Base-by-base conservation (phyloP, 2,888 invertebrate species). In the Elmis aenea region DNA sequence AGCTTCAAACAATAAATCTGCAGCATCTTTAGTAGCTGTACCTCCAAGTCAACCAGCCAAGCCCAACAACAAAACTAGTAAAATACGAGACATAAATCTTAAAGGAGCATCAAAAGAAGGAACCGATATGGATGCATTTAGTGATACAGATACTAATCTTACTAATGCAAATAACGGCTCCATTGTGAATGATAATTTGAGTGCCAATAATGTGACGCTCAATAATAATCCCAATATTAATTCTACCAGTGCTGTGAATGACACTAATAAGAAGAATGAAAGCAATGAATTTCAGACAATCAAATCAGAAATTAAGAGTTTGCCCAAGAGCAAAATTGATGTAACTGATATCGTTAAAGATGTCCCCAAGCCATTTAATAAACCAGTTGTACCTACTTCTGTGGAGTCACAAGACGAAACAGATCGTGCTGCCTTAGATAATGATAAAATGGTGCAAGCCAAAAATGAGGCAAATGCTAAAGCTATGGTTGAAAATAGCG, bases 41-140 rank as follows among this genome's bases (percentile, higher is more conserved):
- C 66, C 67, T 2, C 58, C 52, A 30, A 59, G 61, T 11, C 69
- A 68, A 45, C 67, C 70, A 45, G 66, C 71, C 21, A 75, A 74
- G 48, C 61, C 70, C 9, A 72, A 69, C 45, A 73, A 64, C 44
- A 73, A 70, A 44, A 64, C 63, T 11, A 70, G 69, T 45, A 75
- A 75, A 58, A 67, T 67, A 50, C 70, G 68, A 40, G 75, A 76
- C 42, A 54, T 74, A 13, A 76, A 75, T 53, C 66, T 71, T 37
- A 74, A 73, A 51, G 75, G 76, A 42, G 72, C 73, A 24, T 75
- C 70, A 47, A 76, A 77, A 56, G 76, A 76, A 54, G 76, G 75
- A 44, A 73, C 75, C 13, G 77, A 77, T 40, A 76, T 76, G 76
- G 76, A 76, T 55, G 74, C 75, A 26, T 74, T 75, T 54, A 71